Evolutionary conservation across 2,113 vertebrate species (phyloP).

Genomic region (Rhizomys pruinosus): DNA sequence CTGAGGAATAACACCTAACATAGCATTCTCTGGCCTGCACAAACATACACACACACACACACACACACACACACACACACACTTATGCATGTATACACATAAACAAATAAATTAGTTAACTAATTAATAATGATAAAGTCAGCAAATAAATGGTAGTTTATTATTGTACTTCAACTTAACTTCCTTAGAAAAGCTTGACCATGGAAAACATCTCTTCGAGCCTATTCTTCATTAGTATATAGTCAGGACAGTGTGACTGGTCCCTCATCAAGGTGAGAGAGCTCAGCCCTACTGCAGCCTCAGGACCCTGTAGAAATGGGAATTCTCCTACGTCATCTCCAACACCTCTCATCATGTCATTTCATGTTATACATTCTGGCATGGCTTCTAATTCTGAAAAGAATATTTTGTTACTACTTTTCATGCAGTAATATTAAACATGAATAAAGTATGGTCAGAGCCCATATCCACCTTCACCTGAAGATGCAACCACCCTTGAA

Average conservation of each 20-base stretch:
- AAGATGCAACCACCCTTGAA: neutral
- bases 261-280: accelerated
- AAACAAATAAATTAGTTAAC: no score
- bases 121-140: no score
- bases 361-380: neutral
- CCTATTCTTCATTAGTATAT: neutral
- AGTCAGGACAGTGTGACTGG: neutral
- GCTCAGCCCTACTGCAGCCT: neutral
- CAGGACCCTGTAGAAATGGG: neutral
- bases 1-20: neutral
- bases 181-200: neutral
- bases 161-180: neutral
- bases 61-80: no score
- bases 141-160: neutral
- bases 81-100: no score
- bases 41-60: neutral
- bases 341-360: neutral
- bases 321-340: neutral
- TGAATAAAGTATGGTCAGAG: neutral
- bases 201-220: neutral
- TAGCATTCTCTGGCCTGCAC: neutral
- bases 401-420: neutral
- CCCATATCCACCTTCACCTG: no score
- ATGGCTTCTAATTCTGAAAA: neutral
- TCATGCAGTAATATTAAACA: neutral